Conservation (phyloP, 2,797 vertebrate genomes). For the Melanotaenia boesemani region DNA sequence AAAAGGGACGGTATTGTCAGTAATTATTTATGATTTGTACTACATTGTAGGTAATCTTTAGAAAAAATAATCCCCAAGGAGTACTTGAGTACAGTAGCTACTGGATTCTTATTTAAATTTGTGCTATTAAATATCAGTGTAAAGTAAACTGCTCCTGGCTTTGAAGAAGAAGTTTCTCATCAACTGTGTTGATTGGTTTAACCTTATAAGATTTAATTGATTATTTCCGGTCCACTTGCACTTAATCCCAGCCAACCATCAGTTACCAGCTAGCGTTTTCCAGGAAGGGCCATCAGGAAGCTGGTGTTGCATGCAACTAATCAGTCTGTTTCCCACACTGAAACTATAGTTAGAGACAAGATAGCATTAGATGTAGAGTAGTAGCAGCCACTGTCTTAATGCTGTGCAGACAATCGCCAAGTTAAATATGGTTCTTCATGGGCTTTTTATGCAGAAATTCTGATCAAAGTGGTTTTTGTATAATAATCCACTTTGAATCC, state of each 20-base stretch:
- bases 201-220: constrained; percentile 6
- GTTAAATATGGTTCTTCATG: constrained; percentile 2
- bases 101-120: neutral
- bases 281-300: neutral
- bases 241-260: neutral
- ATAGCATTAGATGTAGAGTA: neutral
- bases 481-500: constrained; percentile 35
- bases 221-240: constrained; percentile 7
- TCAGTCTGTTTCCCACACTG: neutral
- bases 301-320: neutral
- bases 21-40: neutral
- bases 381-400: neutral
- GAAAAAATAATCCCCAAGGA: neutral
- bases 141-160: neutral
- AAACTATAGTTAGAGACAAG: neutral
- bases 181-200: constrained; percentile 2
- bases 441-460: constrained; percentile 37
- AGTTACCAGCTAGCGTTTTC: neutral
- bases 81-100: neutral
- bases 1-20: too few species aligned
- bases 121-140: neutral
- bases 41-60: neutral
- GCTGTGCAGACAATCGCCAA: neutral
- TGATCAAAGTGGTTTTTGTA: constrained; percentile 42
- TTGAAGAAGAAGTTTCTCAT: neutral